Conservation (phyloP, 2,888 invertebrate species). For the Amblyjoppa proteus region DNA sequence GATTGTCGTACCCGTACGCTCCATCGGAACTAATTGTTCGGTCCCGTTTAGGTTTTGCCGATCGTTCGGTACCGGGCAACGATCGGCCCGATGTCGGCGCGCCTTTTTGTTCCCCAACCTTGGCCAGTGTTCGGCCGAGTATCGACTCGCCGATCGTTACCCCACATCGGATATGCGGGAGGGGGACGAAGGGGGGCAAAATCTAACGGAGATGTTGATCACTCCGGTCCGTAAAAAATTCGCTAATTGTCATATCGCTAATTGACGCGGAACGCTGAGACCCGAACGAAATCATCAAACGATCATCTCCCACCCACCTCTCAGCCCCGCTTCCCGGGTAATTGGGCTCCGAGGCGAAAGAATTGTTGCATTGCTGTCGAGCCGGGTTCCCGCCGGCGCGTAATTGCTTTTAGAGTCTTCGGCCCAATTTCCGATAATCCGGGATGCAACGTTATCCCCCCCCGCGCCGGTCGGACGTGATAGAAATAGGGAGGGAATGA, state of each 20-base stretch:
- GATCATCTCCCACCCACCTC: conserved; percentile 43
- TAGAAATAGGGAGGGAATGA: conserved; percentile 16
- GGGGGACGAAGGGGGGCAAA: neutral
- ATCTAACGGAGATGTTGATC: neutral
- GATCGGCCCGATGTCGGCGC: no score
- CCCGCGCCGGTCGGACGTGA: conserved; percentile 14
- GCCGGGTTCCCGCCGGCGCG: conserved; percentile 21
- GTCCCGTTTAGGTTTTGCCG: no score
- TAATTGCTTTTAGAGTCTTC: conserved; percentile 65
- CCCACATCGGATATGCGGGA: no score
- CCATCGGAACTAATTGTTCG: no score
- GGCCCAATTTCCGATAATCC: conserved; percentile 70
- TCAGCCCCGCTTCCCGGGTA: neutral
- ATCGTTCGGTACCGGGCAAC: no score
- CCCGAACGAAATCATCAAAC: conserved; percentile 48
- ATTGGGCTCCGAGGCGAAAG: conserved; percentile 42
- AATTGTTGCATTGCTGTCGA: conserved; percentile 44
- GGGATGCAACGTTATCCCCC: conserved; percentile 30
- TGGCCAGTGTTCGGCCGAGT: no score
- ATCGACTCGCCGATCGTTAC: no score
- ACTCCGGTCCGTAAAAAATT: neutral
- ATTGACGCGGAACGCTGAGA: conserved; percentile 20
- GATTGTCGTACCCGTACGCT: no score
- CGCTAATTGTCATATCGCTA: conserved; percentile 34
- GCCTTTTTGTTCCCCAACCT: no score